Percentiles rank a stretch among this genome's conserved stretches.
phyloP scores from a whole-genome alignment of 2,113 vertebrate species.

The Scortum barcoo region DNA sequence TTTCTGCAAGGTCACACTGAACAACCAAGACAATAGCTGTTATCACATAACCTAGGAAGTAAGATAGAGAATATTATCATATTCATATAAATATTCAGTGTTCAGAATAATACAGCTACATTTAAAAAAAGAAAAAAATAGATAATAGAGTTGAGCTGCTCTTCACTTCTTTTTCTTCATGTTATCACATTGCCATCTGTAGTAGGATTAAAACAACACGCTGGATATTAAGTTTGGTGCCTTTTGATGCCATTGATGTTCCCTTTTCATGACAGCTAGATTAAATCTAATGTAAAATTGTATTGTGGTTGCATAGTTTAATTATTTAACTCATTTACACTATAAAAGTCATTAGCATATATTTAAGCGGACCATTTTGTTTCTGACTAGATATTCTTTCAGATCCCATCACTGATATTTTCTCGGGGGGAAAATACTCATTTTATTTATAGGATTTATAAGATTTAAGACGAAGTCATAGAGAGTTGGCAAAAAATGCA shows the following conservation, averaged over 20 bases:
- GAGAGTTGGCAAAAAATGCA: background rate
- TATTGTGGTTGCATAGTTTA: background rate
- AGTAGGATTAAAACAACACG: background rate
- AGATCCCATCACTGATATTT: background rate
- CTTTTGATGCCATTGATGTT: background rate
- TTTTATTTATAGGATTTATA: no score
- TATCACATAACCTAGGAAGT: background rate
- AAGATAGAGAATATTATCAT: background rate
- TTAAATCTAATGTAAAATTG: conserved; percentile 14
- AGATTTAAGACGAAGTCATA: no score
- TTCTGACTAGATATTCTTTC: background rate
- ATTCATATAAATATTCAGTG: no score
- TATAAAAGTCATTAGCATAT: background rate
- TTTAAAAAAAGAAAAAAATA: background rate
- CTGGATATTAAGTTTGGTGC: background rate
- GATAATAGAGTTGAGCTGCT: background rate
- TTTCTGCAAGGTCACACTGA: conserved; percentile 18
- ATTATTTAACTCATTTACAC: background rate
- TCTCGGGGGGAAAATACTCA: no score
- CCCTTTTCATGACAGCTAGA: conserved; percentile 5
- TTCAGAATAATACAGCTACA: background rate
- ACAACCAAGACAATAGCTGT: background rate
- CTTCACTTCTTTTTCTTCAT: background rate
- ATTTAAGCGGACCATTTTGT: conserved; percentile 1
- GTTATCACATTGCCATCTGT: background rate